These are phyloP conservation scores for Vulpes vulpes DNA, from an alignment of 2,113 vertebrate genomes.

Conservation along the genomic window DNA sequence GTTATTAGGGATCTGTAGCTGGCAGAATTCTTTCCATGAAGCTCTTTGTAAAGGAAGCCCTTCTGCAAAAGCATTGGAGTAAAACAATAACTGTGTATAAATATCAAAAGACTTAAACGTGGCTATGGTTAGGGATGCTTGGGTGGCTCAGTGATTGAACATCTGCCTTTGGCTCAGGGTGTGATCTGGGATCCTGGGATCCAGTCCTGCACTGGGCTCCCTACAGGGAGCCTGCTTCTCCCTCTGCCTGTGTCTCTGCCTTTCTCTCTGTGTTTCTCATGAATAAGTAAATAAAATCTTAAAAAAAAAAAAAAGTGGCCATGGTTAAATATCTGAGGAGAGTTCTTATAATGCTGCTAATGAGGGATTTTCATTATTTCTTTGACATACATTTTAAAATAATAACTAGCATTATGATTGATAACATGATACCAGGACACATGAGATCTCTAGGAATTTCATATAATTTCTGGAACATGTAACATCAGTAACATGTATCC, in stretches of 20 bases:
- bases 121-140: background rate
- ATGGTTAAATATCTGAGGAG: background rate
- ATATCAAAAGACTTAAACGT: background rate
- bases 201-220: too few species aligned
- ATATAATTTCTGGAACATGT: background rate
- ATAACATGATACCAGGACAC: background rate
- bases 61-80: background rate
- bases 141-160: too few species aligned
- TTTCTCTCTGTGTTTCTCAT: too few species aligned
- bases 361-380: background rate
- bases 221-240: too few species aligned
- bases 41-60: background rate
- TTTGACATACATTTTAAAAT: background rate
- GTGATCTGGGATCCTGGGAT: too few species aligned
- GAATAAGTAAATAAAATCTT: too few species aligned
- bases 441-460: background rate
- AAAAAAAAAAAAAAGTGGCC: background rate
- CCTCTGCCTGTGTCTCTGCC: too few species aligned
- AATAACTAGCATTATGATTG: background rate
- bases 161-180: too few species aligned
- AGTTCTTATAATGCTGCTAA: background rate
- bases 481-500: background rate
- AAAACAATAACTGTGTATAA: background rate
- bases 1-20: background rate
- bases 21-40: background rate